Percentiles rank a stretch among this genome's conserved stretches.
Evolutionary conservation across 2,113 vertebrate species (phyloP).

Genomic region (Chamaetylas fuelleborni): DNA sequence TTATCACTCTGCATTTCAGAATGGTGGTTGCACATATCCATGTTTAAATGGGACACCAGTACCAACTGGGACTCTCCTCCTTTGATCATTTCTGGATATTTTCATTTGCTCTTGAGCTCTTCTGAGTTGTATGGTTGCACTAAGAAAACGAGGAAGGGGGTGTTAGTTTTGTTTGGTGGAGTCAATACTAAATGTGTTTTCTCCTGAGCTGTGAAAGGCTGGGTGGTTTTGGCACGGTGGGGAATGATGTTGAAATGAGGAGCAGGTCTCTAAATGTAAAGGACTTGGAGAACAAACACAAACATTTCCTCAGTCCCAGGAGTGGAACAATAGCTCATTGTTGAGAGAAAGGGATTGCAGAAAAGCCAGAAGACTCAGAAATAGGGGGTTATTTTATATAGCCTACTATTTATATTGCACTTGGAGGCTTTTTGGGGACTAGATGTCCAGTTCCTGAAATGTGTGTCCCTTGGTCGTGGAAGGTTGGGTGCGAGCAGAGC

Average conservation of each 20-base stretch:
- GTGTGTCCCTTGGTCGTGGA: neutral
- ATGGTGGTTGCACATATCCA: accelerated
- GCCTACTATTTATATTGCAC: neutral
- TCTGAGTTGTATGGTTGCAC: neutral
- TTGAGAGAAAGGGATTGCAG: neutral
- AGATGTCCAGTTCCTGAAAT: neutral
- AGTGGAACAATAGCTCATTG: slow-evolving; percentile 31
- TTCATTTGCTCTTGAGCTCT: neutral
- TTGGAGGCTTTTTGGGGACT: neutral
- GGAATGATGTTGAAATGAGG: neutral
- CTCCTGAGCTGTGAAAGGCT: neutral
- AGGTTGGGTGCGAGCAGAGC: neutral
- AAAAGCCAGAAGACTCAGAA: neutral
- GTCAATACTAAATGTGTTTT: neutral
- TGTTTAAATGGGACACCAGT: neutral
- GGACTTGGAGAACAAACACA: neutral
- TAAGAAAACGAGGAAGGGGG: accelerated
- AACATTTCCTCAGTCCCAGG: slow-evolving; percentile 16
- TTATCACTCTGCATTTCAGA: accelerated
- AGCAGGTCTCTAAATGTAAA: neutral
- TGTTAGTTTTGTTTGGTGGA: neutral
- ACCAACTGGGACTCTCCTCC: neutral
- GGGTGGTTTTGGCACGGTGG: neutral
- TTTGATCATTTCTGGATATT: neutral
- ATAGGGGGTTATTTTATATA: slow-evolving; percentile 1